Evolutionary conservation across 2,888 invertebrate genomes (phyloP).

Genomic region (Lamproptera curius): DNA sequence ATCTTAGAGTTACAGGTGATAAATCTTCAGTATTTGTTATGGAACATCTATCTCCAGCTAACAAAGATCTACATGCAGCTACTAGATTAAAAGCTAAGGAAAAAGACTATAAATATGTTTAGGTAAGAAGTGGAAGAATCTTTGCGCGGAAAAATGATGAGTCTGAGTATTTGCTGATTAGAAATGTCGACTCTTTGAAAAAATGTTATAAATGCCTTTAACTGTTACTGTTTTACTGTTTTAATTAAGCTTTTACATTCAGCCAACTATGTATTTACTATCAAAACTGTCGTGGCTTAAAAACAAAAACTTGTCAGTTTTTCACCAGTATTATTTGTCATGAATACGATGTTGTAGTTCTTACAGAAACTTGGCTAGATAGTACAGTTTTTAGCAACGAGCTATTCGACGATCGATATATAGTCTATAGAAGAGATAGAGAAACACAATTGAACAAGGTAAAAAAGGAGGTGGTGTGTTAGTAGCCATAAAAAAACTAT

Average conservation of each 20-base stretch:
- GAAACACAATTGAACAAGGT: neutral
- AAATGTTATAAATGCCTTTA: neutral
- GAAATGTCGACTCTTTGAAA: neutral
- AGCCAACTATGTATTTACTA: neutral
- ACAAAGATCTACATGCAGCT: neutral
- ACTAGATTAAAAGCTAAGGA: neutral
- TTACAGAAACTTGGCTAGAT: neutral
- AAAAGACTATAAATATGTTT: neutral
- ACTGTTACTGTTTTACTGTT: too few relatives aligned
- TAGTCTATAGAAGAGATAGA: neutral
- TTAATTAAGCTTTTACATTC: neutral
- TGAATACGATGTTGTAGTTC: neutral
- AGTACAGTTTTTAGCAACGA: neutral
- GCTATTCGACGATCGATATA: neutral
- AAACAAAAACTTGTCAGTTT: neutral
- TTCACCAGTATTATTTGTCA: neutral
- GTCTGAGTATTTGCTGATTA: neutral
- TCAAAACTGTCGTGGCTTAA: neutral
- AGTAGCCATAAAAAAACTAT: neutral
- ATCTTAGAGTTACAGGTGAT: neutral
- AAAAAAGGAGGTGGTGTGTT: too few relatives aligned
- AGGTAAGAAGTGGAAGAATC: slow-evolving; percentile 3
- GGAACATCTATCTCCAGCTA: neutral
- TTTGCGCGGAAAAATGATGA: slow-evolving; percentile 1
- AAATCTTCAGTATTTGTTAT: neutral